Conservation (phyloP, 2,113 vertebrate genomes). For the Cebidichthys violaceus region DNA sequence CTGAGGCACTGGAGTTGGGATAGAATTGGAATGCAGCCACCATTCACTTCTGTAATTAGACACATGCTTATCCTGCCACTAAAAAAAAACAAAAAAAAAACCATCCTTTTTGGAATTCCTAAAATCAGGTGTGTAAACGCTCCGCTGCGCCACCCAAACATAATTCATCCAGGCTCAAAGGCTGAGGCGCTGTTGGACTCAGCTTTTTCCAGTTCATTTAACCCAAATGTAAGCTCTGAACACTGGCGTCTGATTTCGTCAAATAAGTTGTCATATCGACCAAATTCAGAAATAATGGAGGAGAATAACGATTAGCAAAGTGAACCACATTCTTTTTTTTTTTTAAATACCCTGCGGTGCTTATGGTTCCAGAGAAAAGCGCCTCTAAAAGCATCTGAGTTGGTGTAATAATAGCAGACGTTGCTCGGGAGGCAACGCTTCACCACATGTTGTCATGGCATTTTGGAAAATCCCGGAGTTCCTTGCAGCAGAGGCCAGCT, state of each 20-base stretch:
- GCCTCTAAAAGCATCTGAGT: not conserved
- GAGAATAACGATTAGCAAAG: not conserved
- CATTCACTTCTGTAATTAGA: slow-evolving; percentile 40
- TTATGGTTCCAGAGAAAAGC: not conserved
- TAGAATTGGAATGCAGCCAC: slow-evolving; percentile 43
- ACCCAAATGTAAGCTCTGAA: not conserved
- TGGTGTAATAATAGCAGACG: not conserved
- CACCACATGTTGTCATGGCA: slow-evolving; percentile 20
- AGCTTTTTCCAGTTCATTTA: slow-evolving; percentile 4
- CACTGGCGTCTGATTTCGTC: not conserved
- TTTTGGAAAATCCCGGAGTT: slow-evolving; percentile 52
- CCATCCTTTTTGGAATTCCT: not conserved
- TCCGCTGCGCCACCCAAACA: not conserved
- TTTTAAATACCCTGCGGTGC: not conserved
- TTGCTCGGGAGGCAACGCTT: slow-evolving; percentile 19
- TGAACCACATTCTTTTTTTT: not conserved
- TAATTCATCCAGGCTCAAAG: not conserved
- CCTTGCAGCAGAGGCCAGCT: slow-evolving; percentile 48
- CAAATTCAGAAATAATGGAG: not conserved
- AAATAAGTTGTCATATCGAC: not conserved
- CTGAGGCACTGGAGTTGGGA: slow-evolving; percentile 21
- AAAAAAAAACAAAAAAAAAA: slow-evolving; percentile 4
- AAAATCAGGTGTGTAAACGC: not conserved
- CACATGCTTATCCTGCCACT: slow-evolving; percentile 23
- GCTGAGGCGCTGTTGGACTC: not conserved